phyloP scores from a whole-genome alignment of 23 tunicate genomes.

The Ascidia mentula region DNA sequence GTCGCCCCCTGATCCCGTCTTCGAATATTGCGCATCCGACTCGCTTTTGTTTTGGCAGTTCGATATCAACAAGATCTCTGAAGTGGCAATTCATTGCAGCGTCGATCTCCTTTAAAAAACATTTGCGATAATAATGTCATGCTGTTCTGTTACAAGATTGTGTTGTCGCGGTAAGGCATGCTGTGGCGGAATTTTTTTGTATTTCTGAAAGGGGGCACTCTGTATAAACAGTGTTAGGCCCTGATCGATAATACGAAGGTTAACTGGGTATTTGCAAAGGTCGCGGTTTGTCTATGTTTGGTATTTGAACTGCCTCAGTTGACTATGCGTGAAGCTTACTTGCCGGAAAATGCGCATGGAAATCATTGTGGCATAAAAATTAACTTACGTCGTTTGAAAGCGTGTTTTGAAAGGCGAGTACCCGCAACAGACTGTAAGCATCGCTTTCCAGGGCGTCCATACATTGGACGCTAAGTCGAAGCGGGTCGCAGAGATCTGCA shows the following conservation, averaged over 20 bases:
- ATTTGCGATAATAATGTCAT: neutral
- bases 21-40: constrained; percentile 13
- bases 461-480: neutral
- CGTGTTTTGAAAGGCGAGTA: neutral
- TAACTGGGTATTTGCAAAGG: too few relatives aligned
- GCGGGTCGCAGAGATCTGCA: neutral
- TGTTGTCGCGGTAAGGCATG: neutral
- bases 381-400: neutral
- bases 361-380: neutral
- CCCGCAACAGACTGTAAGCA: neutral
- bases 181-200: too few relatives aligned
- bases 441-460: neutral
- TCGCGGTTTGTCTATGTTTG: too few relatives aligned
- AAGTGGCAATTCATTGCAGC: neutral
- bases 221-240: too few relatives aligned
- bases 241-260: too few relatives aligned
- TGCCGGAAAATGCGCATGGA: too few relatives aligned
- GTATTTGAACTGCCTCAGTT: too few relatives aligned
- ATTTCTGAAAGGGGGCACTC: too few relatives aligned
- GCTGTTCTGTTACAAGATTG: neutral
- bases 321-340: too few relatives aligned
- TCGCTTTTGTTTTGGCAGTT: neutral
- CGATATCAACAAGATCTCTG: neutral
- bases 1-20: constrained; percentile 5
- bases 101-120: neutral